Percentiles rank a stretch among this genome's conserved stretches.
These are phyloP conservation scores for Thamnophis elegans DNA, from an alignment of 2,797 vertebrate genomes.

Conservation along the genomic window DNA sequence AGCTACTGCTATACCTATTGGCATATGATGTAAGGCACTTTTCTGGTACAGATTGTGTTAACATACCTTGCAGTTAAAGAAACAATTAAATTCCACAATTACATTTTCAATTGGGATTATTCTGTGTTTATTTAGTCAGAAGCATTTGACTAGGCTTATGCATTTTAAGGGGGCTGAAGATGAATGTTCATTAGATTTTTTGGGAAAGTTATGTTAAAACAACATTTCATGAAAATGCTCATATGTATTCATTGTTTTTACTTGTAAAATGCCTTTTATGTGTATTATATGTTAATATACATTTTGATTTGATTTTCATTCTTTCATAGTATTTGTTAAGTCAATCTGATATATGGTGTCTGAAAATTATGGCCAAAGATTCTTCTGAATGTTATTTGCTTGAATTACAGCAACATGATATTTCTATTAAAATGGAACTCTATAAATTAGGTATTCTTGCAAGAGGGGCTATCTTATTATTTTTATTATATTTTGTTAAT, in stretches of 20 bases:
- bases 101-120: background rate
- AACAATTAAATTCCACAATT: background rate
- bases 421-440: constrained; percentile 15
- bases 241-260: background rate
- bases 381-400: constrained; percentile 24
- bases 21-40: background rate
- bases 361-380: background rate
- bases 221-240: background rate
- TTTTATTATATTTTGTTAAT: constrained; percentile 43
- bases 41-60: background rate
- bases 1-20: background rate
- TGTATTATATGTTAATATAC: background rate
- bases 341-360: background rate
- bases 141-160: background rate
- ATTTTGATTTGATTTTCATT: constrained; percentile 1
- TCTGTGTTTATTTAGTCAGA: background rate
- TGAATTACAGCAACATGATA: constrained; percentile 11
- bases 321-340: background rate
- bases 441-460: constrained; percentile 7
- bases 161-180: background rate
- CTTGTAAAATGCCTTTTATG: background rate
- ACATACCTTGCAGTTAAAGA: background rate
- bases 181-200: background rate
- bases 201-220: background rate
- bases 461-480: constrained; percentile 30